These are phyloP conservation scores for Heteromyza rotundicornis DNA, from an alignment of 2,888 invertebrate genomes.

Conservation along the genomic window DNA sequence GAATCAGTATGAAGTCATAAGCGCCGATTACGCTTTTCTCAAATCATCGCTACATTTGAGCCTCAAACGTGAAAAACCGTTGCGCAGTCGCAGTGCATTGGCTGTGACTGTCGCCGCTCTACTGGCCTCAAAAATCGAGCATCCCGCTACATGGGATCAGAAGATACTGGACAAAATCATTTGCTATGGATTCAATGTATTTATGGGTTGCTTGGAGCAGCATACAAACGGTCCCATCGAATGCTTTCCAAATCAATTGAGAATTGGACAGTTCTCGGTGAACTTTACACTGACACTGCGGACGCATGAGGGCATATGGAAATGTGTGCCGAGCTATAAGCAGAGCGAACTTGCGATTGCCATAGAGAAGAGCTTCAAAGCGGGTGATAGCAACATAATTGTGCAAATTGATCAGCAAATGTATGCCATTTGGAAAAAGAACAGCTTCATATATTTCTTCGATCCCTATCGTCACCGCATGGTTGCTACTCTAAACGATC, in stretches of 20 bases:
- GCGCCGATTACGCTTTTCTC: slow-evolving; percentile 51
- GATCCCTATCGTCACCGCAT: slow-evolving; percentile 58
- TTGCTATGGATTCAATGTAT: slow-evolving; percentile 53
- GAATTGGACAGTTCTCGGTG: slow-evolving; percentile 53
- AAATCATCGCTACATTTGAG: slow-evolving; percentile 50
- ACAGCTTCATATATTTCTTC: slow-evolving; percentile 51
- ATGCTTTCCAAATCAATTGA: slow-evolving; percentile 49
- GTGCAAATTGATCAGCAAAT: slow-evolving; percentile 55
- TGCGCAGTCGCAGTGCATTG: slow-evolving; percentile 53
- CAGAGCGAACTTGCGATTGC: slow-evolving; percentile 41
- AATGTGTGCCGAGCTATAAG: slow-evolving; percentile 50
- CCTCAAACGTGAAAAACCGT: slow-evolving; percentile 43
- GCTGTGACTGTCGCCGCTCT: slow-evolving; percentile 50
- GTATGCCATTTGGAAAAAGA: slow-evolving; percentile 56
- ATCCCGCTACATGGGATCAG: slow-evolving; percentile 56
- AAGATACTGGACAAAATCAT: slow-evolving; percentile 51
- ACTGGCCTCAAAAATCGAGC: slow-evolving; percentile 56
- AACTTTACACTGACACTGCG: slow-evolving; percentile 39
- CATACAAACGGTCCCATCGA: slow-evolving; percentile 39
- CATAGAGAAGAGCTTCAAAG: slow-evolving; percentile 17
- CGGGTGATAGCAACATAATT: slow-evolving; percentile 43
- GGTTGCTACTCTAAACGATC: slow-evolving; percentile 37
- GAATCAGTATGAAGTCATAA: slow-evolving; percentile 50
- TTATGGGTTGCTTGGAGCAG: slow-evolving; percentile 50
- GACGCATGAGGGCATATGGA: slow-evolving; percentile 51